Conservation (phyloP, 2,113 vertebrate species). For the Thymallus thymallus region DNA sequence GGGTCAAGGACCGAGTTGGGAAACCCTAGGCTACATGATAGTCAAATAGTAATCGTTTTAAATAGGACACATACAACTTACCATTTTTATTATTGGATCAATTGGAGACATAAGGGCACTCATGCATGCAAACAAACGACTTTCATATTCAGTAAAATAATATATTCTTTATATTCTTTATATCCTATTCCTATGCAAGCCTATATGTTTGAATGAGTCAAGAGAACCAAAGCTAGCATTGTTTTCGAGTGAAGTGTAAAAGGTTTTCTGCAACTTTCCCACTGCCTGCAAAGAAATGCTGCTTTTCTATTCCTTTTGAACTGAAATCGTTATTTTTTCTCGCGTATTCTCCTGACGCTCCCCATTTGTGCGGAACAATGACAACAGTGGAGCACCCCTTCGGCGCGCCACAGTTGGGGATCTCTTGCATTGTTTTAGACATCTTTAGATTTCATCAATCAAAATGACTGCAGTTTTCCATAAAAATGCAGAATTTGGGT, state of each 20-base stretch:
- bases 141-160: constrained; percentile 58
- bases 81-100: constrained; percentile 21
- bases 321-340: constrained; percentile 91
- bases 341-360: constrained; percentile 90
- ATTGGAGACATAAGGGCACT: constrained; percentile 7
- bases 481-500: constrained; percentile 99
- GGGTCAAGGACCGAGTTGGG: too few species aligned
- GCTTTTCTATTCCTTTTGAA: constrained; percentile 80
- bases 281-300: constrained; percentile 89
- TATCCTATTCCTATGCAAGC: constrained; percentile 48
- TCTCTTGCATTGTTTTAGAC: constrained; percentile 96
- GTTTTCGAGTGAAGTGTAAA: constrained; percentile 84
- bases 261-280: constrained; percentile 85
- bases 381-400: constrained; percentile 95
- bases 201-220: constrained; percentile 60
- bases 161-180: constrained; percentile 60
- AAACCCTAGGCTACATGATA: too few species aligned
- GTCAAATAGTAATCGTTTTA: not conserved
- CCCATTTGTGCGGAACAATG: constrained; percentile 91
- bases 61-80: constrained; percentile 16
- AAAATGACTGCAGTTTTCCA: constrained; percentile 99
- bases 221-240: constrained; percentile 75
- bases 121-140: constrained; percentile 48
- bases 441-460: constrained; percentile 99
- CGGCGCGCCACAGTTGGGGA: constrained; percentile 98